Evolutionary conservation across 2,797 vertebrate genomes (phyloP), one percentile per base, ranked within the genome.

Genomic region (Eupleurogrammus muticus): DNA sequence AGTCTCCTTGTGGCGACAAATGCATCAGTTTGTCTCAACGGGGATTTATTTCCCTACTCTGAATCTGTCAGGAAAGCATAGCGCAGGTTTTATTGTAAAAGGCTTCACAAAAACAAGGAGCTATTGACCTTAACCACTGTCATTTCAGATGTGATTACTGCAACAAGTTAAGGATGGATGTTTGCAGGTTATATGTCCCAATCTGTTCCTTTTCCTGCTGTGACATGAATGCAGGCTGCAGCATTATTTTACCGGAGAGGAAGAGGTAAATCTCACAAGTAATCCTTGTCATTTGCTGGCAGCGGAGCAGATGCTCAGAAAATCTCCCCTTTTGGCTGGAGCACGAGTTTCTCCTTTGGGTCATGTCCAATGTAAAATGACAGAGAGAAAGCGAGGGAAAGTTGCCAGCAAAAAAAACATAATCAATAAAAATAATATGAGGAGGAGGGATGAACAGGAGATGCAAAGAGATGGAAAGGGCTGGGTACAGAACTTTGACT

Each of bases 271-370:
- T 88, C 86, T 83, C 75, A 42, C 74, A 70, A 79, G 83, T 78
- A 80, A 77, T 82, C 68, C 80, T 72, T 69, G 67, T 77, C 70
- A 77, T 79, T 81, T 63, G 48, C 65, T 83, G 84, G 80, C 84
- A 77, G 65, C 5, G 63, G 70, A 75, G 68, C 78, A 77, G 64
- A 72, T 64, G 69, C 67, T 81, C 52, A 61, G 68, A 82, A 81
- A 81, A 79, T 77, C 75, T 77, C 28, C 60, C 55, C 36, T 44
- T 73, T 79, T 87, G 77, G 76, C 78, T 74, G 4, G 1, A 55
- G 71, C 9, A 1, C 6, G 52, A 83, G 21, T 60, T 70, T 75
- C 60, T 71, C 34, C 49, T 80, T 77, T 80, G 82, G 77, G 46
- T 66, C 3, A 24, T 14, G 17, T 81, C 85, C 80, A 85, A 66